Evolutionary conservation across 2,797 vertebrate species (phyloP), one percentile per base, ranked within the genome.

Genomic region (Crenichthys baileyi): DNA sequence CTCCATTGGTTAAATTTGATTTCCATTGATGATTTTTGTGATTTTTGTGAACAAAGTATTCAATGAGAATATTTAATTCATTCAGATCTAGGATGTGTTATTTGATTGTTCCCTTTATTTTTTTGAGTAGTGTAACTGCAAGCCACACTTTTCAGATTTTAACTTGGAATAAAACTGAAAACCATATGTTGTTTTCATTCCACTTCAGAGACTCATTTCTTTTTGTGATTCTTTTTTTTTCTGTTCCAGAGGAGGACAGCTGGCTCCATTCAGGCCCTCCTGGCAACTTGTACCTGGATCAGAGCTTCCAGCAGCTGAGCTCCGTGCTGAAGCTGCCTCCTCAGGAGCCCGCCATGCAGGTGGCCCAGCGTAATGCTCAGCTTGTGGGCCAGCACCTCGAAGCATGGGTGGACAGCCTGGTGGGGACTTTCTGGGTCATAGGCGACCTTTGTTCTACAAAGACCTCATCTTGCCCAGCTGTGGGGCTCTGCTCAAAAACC

Each of bases 211-310:
- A 22, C 29, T 70, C 0, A 63, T 46, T 48, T 75, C 8, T 3
- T 7, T 41, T 48, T 80, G 56, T 78, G 0, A 4, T 50, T 13
- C 58, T 18, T 79, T 12, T 18, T 55, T 22, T 71, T 20, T 79
- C 22, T 18, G 20, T 53, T 85, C 22, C 87, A 99, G 98, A 97
- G 0, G 97, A 98, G 63, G 97, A 97, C 90, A 94, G 86, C 92
- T 99, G 97, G 97, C 92, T 99, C 76, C 98, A 99, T 0, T 93
- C 95, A 0, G 98, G 98, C 0, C 98, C 98, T 20, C 96, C 97
- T 2, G 95, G 91, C 39, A 98, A 98, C 0, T 91, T 97, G 81
- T 99, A 99, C 91, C 95, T 97, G 94, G 98, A 99, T 70, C 98
- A 99, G 94, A 97, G 95, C 90, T 98, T 98, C 94, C 97, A 99